Evolutionary conservation across 1,140 invertebrate species (phyloP), one percentile per base, ranked within the genome.

Genomic region (Rhyzopertha dominica): DNA sequence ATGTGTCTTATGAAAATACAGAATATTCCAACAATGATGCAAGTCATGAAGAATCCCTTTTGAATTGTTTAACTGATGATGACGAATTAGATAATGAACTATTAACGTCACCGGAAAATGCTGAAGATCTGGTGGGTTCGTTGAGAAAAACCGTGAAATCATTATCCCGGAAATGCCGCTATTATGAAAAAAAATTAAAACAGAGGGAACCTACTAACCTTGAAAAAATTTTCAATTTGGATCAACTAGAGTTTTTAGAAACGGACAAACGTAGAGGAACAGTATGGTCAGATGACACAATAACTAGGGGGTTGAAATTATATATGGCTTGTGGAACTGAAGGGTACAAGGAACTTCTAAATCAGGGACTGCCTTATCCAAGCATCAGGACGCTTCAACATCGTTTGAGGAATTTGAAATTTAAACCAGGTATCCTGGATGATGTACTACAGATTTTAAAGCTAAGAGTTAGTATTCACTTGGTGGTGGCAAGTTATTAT

Each of bases 311-410:
- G 4, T 24, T 45, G 5, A 45, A 40, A 31, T 18, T 50, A 28
- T 50, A 50, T 36, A 38, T 45, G 35, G 14, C 36, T 12, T 45
- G 48, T 34, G 36, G 48, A 18, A 28, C 32, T 12, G 32, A 38
- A 34, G 48, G 42, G 5, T 50, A 45, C 36, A 22, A 50, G 28
- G 42, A 50, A 29, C 13, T 50, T n/a, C 8, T 26, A 9, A 31
- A 16, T 4, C 48, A 50, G 28, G 34, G 40, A 2, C 25, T 32
- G 7, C 48, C 48, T n/a, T 40, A 17, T 18, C 47, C 47, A 22
- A 31, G 14, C 17, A 44, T 44, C 24, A 18, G 40, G 18, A 49
- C 47, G 18, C 17, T 45, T 4, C 48, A 50, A 24, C 26, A 43
- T 42, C 14, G 42, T 25, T 32, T 50, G n/a, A 13, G 17, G 17